A percentile compares a stretch with the other conserved stretches of the same genome.
Conservation (phyloP, 2,113 vertebrate genomes). For the Mus pahari region DNA sequence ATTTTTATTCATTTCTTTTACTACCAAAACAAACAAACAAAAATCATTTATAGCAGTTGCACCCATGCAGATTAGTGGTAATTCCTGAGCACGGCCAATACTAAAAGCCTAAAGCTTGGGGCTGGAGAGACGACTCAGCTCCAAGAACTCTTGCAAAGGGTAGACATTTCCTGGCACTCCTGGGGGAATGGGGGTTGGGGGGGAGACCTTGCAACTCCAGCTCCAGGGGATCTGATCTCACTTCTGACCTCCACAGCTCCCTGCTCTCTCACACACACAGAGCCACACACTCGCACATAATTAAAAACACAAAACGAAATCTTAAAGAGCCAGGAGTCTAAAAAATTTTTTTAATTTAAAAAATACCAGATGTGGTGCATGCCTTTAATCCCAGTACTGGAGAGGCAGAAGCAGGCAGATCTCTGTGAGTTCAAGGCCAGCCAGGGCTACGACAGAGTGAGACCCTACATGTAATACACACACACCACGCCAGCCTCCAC, state of each 20-base stretch:
- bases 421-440: not conserved
- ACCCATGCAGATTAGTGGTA: not conserved
- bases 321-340: not conserved
- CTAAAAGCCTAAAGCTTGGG: not conserved
- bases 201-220: not conserved
- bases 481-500: not conserved
- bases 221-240: not conserved
- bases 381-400: not conserved
- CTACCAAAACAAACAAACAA: not conserved
- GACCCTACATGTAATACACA: not conserved
- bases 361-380: too few species aligned
- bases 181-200: not conserved
- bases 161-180: not conserved
- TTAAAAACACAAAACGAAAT: not conserved
- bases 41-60: not conserved
- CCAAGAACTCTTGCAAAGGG: not conserved
- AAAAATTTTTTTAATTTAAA: too few species aligned
- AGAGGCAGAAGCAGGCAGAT: not conserved
- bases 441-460: not conserved
- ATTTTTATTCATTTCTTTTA: not conserved
- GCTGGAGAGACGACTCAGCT: not conserved
- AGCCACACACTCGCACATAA: not conserved
- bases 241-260: not conserved
- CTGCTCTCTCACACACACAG: not conserved
- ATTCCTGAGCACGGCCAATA: too few species aligned